phyloP scores from a whole-genome alignment of 2,888 invertebrate genomes.

The Spilarctia lutea region DNA sequence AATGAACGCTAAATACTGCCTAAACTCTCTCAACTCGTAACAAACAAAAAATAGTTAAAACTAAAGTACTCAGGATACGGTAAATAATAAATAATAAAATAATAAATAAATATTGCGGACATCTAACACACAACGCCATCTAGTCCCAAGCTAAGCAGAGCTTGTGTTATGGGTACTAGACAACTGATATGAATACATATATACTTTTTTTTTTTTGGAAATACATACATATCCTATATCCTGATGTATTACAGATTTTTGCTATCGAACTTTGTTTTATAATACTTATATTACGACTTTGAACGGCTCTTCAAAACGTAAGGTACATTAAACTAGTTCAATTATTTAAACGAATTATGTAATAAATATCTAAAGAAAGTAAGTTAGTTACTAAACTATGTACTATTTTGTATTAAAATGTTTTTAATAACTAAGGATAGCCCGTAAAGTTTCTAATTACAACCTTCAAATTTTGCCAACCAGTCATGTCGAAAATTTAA shows the following conservation, averaged over 20 bases:
- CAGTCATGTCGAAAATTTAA: slow-evolving; percentile 12
- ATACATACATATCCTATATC: no score
- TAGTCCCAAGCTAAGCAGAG: no score
- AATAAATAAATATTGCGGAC: no score
- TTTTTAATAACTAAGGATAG: neutral
- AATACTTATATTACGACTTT: neutral
- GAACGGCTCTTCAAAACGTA: neutral
- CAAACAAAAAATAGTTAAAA: no score
- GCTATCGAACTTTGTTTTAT: neutral
- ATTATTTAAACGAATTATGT: neutral
- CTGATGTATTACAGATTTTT: neutral
- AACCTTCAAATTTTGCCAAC: neutral
- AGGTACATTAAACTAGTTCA: neutral
- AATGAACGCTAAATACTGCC: neutral
- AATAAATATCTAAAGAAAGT: neutral
- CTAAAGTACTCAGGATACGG: neutral
- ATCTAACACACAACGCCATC: no score
- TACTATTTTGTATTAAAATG: neutral
- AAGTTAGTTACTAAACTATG: neutral
- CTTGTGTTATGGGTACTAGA: no score
- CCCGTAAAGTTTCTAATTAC: slow-evolving; percentile 16
- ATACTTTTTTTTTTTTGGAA: no score
- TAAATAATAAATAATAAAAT: no score
- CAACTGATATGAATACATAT: no score
- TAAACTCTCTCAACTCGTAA: neutral